phyloP scores from a whole-genome alignment of 2,113 vertebrate genomes.

The Thermophis baileyi region DNA sequence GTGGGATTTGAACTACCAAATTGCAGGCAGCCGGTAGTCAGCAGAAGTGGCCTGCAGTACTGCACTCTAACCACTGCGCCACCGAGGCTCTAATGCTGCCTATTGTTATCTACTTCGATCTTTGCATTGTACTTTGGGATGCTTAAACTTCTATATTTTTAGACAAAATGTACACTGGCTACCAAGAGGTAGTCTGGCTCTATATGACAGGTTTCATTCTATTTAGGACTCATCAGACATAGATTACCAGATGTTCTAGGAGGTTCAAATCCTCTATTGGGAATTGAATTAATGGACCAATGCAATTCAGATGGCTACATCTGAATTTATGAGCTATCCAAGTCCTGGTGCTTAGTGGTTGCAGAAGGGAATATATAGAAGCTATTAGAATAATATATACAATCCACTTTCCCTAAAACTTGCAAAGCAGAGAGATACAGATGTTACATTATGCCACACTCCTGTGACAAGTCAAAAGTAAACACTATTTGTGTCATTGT shows the following conservation, averaged over 20 bases:
- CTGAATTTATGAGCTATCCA: not conserved
- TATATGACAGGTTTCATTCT: not conserved
- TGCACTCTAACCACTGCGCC: too few species aligned
- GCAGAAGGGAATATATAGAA: not conserved
- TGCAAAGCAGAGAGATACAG: not conserved
- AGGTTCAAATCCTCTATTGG: not conserved
- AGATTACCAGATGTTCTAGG: not conserved
- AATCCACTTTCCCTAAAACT: not conserved
- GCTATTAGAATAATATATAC: not conserved
- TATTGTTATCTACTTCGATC: not conserved
- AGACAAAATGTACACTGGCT: not conserved
- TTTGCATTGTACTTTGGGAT: not conserved
- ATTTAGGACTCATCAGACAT: not conserved
- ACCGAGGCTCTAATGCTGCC: not conserved
- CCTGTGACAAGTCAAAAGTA: not conserved
- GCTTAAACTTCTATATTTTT: not conserved
- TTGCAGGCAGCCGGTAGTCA: too few species aligned
- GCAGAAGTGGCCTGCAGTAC: too few species aligned
- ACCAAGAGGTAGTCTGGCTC: not conserved
- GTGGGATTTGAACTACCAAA: too few species aligned
- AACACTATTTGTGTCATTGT: not conserved
- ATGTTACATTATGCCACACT: not conserved
- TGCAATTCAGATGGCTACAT: not conserved
- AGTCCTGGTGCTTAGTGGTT: not conserved
- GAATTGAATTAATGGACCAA: not conserved